Evolutionary conservation across 2,113 vertebrate genomes (phyloP).

Genomic region (Mustelus asterias): DNA sequence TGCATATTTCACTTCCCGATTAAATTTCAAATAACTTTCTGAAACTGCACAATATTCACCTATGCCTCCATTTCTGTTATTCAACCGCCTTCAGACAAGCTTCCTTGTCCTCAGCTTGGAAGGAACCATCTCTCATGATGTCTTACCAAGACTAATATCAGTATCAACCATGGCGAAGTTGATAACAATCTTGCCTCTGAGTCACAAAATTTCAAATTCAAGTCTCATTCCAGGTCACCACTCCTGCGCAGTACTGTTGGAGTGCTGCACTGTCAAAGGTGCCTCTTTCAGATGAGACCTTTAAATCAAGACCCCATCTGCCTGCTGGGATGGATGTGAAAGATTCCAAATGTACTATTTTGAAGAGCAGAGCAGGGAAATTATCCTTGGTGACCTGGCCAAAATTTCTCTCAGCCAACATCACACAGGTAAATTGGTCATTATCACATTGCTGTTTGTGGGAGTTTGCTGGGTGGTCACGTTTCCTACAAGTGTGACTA

Average conservation of each 20-base stretch:
- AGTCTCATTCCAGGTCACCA: not conserved
- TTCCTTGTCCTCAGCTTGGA: not conserved
- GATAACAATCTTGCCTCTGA: no score
- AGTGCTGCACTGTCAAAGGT: not conserved
- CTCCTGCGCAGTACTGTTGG: not conserved
- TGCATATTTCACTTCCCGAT: not conserved
- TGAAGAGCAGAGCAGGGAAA: no score
- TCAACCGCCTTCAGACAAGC: not conserved
- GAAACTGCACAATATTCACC: not conserved
- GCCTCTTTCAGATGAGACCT: not conserved
- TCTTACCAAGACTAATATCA: not conserved
- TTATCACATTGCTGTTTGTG: no score
- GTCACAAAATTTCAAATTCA: not conserved
- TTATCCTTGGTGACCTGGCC: no score
- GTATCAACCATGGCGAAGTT: not conserved
- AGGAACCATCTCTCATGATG: not conserved
- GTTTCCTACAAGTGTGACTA: no score
- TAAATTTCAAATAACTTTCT: not conserved
- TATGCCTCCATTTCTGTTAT: not conserved
- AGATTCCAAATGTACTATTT: not conserved
- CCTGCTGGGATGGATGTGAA: not conserved
- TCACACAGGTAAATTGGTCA: no score
- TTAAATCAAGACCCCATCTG: not conserved
- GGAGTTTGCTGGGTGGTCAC: no score
- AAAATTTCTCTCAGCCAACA: no score